A percentile compares a stretch with the other conserved stretches of the same genome.
Evolutionary conservation across 1,140 invertebrate genomes (phyloP).

Genomic region (Dinoponera quadriceps): DNA sequence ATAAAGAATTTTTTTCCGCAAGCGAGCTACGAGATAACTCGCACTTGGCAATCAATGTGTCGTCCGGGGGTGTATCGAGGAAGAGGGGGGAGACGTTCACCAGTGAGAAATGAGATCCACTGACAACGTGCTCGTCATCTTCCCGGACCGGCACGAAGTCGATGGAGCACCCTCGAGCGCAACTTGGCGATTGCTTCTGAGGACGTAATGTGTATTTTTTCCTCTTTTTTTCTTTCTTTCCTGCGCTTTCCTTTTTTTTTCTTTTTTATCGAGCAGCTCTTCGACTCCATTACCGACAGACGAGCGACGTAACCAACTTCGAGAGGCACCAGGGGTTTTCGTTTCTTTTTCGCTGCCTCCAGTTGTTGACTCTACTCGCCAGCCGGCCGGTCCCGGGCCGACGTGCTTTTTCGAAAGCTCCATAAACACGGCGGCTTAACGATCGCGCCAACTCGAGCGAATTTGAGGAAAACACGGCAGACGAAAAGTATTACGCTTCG

Average conservation of each 20-base stretch:
- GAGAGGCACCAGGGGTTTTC: constrained; percentile 36
- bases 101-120: constrained; percentile 23
- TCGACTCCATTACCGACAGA: constrained; percentile 53
- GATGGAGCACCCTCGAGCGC: constrained; percentile 41
- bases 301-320: constrained; percentile 51
- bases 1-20: too few relatives aligned
- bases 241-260: neutral
- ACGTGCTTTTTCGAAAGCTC: constrained; percentile 60
- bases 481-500: constrained; percentile 34
- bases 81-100: too few relatives aligned
- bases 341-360: constrained; percentile 52
- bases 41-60: too few relatives aligned
- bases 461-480: constrained; percentile 38
- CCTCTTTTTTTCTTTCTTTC: neutral
- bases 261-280: constrained; percentile 23
- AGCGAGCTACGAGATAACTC: too few relatives aligned
- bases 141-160: constrained; percentile 27
- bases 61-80: too few relatives aligned
- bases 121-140: constrained; percentile 18
- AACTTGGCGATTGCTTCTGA: constrained; percentile 57
- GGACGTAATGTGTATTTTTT: constrained; percentile 41
- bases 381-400: neutral
- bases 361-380: constrained; percentile 51
- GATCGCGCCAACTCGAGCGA: constrained; percentile 37
- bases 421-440: constrained; percentile 48